Percentiles rank a stretch among this genome's conserved stretches.
Evolutionary conservation across 2,888 invertebrate species (phyloP).

Genomic region (Limnephilus lunatus): DNA sequence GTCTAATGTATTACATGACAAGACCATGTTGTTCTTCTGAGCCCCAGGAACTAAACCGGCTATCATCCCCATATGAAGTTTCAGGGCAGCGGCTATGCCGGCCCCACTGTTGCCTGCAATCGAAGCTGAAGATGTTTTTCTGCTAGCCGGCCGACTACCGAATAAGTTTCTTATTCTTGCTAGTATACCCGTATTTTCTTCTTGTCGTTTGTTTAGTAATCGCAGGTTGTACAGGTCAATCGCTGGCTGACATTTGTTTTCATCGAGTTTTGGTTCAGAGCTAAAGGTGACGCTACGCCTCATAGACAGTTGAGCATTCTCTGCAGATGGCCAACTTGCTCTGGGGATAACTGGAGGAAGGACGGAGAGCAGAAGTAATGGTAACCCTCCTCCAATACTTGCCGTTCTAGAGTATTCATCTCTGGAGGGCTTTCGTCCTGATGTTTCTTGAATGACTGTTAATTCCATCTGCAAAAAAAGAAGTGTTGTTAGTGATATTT

Average conservation of each 20-base stretch:
- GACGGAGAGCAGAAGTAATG: conserved; percentile 84
- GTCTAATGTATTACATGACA: conserved; percentile 81
- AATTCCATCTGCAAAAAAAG: conserved; percentile 60
- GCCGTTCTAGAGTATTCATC: conserved; percentile 75
- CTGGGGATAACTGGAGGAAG: conserved; percentile 86
- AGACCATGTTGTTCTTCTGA: conserved; percentile 78
- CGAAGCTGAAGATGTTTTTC: conserved; percentile 83
- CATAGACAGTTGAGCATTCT: conserved; percentile 78
- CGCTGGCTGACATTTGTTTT: conserved; percentile 77
- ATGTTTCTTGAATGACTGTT: conserved; percentile 61
- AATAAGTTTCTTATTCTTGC: conserved; percentile 80
- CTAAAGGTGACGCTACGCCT: conserved; percentile 81
- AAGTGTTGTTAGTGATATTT: background rate
- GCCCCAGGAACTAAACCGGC: conserved; percentile 83
- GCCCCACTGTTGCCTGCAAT: conserved; percentile 78
- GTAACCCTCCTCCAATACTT: conserved; percentile 83
- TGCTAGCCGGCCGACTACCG: conserved; percentile 80
- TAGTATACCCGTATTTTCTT: conserved; percentile 77
- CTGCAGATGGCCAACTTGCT: conserved; percentile 87
- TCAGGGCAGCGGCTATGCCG: conserved; percentile 83
- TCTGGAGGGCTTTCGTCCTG: conserved; percentile 65
- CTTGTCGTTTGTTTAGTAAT: conserved; percentile 75
- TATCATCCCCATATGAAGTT: conserved; percentile 84
- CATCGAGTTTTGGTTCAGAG: conserved; percentile 81
- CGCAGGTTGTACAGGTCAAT: conserved; percentile 80